Percentiles rank a stretch among this genome's conserved stretches.
These are phyloP conservation scores for Cryptosula pallasiana DNA, from an alignment of 2,888 invertebrate genomes.

Conservation along the genomic window DNA sequence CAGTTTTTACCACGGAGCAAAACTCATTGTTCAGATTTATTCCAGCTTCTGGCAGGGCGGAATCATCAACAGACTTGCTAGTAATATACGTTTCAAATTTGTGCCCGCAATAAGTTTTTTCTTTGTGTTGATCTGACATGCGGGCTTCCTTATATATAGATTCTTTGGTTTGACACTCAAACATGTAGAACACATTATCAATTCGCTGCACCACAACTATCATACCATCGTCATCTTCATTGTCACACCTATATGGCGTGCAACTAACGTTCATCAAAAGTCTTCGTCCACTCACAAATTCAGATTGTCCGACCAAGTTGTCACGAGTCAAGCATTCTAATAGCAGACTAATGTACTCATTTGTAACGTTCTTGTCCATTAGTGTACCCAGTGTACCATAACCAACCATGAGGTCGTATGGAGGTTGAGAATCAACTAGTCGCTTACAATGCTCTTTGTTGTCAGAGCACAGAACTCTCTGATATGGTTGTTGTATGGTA, in stretches of 20 bases:
- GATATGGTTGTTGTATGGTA: too few relatives aligned
- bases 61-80: slow-evolving; percentile 46
- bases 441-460: too few relatives aligned
- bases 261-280: slow-evolving; percentile 64
- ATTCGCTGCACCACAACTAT: slow-evolving; percentile 67
- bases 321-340: neutral
- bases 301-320: slow-evolving; percentile 37
- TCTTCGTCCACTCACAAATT: slow-evolving; percentile 69
- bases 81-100: slow-evolving; percentile 73
- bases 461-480: too few relatives aligned
- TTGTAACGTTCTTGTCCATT: neutral
- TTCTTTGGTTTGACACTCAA: slow-evolving; percentile 63
- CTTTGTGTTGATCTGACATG: slow-evolving; percentile 56
- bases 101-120: slow-evolving; percentile 66
- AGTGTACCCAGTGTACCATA: neutral
- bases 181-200: slow-evolving; percentile 65
- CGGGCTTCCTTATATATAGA: slow-evolving; percentile 33
- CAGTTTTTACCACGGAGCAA: slow-evolving; percentile 62
- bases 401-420: too few relatives aligned
- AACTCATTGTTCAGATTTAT: slow-evolving; percentile 61
- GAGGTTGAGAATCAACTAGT: too few relatives aligned
- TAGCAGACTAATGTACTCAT: neutral
- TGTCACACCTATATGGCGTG: slow-evolving; percentile 64
- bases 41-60: slow-evolving; percentile 57
- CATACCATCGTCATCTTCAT: slow-evolving; percentile 55